Evolutionary conservation across 2,888 invertebrate genomes (phyloP).

Genomic region (Troides helena): DNA sequence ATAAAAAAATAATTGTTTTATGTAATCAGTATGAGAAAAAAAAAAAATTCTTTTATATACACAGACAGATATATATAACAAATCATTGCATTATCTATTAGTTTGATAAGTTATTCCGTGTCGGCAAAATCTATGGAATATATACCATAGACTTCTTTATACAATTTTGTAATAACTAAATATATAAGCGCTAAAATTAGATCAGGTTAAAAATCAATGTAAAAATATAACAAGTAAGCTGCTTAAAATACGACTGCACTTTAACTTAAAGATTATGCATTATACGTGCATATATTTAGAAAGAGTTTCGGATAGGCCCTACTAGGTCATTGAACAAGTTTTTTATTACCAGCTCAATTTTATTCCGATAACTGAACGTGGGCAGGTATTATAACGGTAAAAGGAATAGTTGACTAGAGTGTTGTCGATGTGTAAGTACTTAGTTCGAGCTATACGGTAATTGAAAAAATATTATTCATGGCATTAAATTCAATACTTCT

Average conservation of each 20-base stretch:
- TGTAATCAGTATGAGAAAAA: no score
- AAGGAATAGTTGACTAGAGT: constrained; percentile 27
- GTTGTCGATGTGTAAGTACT: constrained; percentile 1
- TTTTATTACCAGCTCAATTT: constrained; percentile 6
- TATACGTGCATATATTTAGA: constrained; percentile 1
- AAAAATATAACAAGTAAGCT: no score
- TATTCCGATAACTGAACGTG: constrained; percentile 20
- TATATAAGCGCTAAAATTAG: no score
- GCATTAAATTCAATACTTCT: neutral
- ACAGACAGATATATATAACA: no score
- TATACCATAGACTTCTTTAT: no score
- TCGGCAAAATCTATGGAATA: no score
- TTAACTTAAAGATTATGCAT: neutral
- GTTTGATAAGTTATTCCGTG: no score
- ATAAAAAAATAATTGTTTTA: no score
- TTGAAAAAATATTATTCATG: neutral
- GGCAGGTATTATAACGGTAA: constrained; percentile 31
- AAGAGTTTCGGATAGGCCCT: constrained; percentile 12
- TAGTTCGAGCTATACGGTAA: neutral
- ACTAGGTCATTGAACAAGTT: constrained; percentile 7
- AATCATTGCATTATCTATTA: no score
- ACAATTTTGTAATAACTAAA: no score
- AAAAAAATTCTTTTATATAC: no score
- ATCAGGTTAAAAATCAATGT: no score
- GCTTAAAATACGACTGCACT: neutral